Base-by-base conservation (phyloP, 2,888 invertebrate species). In the Thereva unica region DNA sequence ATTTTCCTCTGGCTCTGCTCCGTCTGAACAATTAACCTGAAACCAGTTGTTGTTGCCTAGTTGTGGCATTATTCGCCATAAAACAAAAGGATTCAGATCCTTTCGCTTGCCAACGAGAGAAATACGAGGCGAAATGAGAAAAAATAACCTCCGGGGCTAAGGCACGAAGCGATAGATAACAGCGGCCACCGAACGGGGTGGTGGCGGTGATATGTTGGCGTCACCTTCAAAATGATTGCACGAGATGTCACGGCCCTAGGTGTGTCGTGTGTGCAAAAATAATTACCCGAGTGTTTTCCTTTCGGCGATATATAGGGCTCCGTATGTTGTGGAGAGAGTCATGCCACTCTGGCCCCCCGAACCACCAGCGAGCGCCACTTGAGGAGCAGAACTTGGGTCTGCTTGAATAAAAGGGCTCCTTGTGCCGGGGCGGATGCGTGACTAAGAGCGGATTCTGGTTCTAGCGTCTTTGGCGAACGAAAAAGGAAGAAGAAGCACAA, bases 171-270 rank as follows among this genome's bases (percentile, higher is more conserved):
- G 23, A 23, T 23, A 23, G 23, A 23, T 23, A 23, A 23, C 23
- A 23, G 23, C 8, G 34, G 53, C 37, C n/a, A 38, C 10, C n/a
- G 38, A 9, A 34, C 10, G 53, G 9, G 53, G 53, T 37, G 37
- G n/a, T 3, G 44, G 8, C n/a, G 52, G 34, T 44, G 44, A 42
- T 44, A 9, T 56, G 45, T 44, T 44, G n/a, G 44, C 56, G 56
- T 56, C 56, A 56, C 44, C 56, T 56, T 56, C 42, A 56, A 56
- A 56, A 56, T 42, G 56, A 44, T 56, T 41, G 56, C 56, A 56
- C 44, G 44, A 56, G 56, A 35, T 42, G 35, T 41, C 44, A 34
- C 7, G 37, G 44, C 7, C 23, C 34, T 56, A 47, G 57, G 57
- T 47, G 57, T 38, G 57, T 47, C 57, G 38, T 44, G 45, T 47